These are phyloP conservation scores for Vespertilio murinus DNA, from an alignment of 2,797 vertebrate genomes.

Conservation along the genomic window DNA sequence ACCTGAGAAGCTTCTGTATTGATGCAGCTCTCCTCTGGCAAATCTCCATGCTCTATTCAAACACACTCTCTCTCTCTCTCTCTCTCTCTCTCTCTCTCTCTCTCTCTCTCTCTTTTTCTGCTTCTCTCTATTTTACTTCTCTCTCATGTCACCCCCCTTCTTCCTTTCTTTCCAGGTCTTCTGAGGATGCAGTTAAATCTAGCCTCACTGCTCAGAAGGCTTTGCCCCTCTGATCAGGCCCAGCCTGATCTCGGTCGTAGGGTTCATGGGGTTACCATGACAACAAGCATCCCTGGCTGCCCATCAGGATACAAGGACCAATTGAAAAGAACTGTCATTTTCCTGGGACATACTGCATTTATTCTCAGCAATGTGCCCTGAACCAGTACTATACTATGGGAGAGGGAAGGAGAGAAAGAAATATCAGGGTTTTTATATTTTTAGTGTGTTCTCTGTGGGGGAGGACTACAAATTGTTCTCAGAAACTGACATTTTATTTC, in stretches of 20 bases:
- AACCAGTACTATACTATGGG: constrained; percentile 3
- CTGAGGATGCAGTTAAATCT: background rate
- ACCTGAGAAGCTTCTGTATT: background rate
- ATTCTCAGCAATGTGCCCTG: constrained; percentile 45
- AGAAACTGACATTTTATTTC: constrained; percentile 66
- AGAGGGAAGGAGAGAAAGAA: constrained; percentile 38
- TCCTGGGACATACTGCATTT: constrained; percentile 62
- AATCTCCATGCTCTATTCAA: constrained; percentile 12
- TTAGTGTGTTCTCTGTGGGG: constrained; percentile 48
- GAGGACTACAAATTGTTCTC: constrained; percentile 68
- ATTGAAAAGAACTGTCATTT: constrained; percentile 68
- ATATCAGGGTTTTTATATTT: constrained; percentile 53
- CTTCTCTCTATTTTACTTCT: background rate
- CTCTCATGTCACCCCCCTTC: background rate
- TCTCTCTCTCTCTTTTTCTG: background rate
- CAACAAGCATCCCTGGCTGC: constrained; percentile 71
- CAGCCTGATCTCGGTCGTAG: constrained; percentile 40
- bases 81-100: background rate
- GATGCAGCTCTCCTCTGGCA: background rate
- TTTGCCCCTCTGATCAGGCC: constrained; percentile 66
- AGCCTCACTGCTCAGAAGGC: constrained; percentile 18
- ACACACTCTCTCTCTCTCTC: background rate
- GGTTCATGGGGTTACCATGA: constrained; percentile 78
- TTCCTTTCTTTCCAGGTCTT: constrained; percentile 18
- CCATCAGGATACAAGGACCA: constrained; percentile 66